A percentile compares a stretch with the other conserved stretches of the same genome.
Evolutionary conservation across 1,140 invertebrate species (phyloP).

Genomic region (Drosophila punjabiensis): DNA sequence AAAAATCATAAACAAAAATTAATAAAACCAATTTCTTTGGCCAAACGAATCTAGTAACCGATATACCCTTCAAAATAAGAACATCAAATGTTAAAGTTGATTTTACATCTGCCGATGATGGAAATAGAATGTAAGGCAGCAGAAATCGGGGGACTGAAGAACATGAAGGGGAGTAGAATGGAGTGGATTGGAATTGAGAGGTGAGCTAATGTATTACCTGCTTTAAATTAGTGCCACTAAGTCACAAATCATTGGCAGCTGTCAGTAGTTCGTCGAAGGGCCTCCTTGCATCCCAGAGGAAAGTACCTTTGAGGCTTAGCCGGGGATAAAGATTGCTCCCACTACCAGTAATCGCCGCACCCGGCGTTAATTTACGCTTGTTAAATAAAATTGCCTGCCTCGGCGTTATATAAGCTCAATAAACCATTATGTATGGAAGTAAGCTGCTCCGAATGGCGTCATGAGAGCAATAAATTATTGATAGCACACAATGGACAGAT

Average conservation of each 20-base stretch:
- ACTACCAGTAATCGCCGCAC: constrained; percentile 1
- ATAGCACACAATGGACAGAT: constrained; percentile 41
- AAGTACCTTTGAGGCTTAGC: constrained; percentile 7
- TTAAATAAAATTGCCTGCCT: constrained; percentile 60
- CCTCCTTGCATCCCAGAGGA: not conserved
- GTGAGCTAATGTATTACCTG: constrained; percentile 42
- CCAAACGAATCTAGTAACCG: too few relatives aligned
- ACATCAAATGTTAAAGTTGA: constrained; percentile 13
- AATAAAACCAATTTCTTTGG: not conserved
- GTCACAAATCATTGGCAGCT: constrained; percentile 44
- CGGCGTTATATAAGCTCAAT: constrained; percentile 36
- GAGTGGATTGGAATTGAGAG: not conserved
- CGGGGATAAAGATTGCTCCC: constrained; percentile 13
- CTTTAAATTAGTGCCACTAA: constrained; percentile 41
- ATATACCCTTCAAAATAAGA: not conserved
- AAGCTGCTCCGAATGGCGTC: constrained; percentile 61
- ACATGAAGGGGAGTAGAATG: not conserved
- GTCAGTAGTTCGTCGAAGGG: constrained; percentile 18
- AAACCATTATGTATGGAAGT: constrained; percentile 63
- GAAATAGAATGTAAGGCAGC: constrained; percentile 25
- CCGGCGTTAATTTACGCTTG: constrained; percentile 43
- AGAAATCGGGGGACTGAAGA: not conserved
- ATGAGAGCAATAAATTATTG: constrained; percentile 74
- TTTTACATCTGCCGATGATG: not conserved
- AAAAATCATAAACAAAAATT: not conserved